Evolutionary conservation across 2,797 vertebrate genomes (phyloP).

Genomic region (Poecilia velifera): DNA sequence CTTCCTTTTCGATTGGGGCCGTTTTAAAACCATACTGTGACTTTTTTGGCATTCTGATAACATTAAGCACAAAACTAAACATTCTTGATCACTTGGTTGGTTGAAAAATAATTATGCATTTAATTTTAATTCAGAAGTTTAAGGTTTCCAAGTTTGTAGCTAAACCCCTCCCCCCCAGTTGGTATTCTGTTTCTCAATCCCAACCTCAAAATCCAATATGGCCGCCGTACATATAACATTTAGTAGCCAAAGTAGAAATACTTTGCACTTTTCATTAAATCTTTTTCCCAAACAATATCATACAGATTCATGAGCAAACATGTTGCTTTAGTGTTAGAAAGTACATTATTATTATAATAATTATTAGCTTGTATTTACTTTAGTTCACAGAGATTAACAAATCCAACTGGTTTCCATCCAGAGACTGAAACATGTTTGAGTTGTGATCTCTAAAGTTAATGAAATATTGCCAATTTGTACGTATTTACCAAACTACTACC

Average conservation of each 20-base stretch:
- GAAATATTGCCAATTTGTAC: background rate
- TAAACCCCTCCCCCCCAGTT: background rate
- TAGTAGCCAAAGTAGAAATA: background rate
- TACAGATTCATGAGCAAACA: background rate
- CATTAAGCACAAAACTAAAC: background rate
- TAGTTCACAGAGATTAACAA: background rate
- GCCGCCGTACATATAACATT: background rate
- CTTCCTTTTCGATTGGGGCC: background rate
- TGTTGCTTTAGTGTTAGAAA: background rate
- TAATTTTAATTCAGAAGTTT: background rate
- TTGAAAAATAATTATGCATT: background rate
- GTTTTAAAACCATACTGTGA: background rate
- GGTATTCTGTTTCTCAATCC: background rate
- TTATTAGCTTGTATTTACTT: too few relatives aligned
- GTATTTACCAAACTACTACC: background rate
- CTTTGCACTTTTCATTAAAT: background rate
- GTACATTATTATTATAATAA: too few relatives aligned
- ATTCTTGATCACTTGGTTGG: background rate
- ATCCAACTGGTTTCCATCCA: background rate
- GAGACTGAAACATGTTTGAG: background rate
- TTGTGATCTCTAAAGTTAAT: background rate
- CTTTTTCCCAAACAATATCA: background rate
- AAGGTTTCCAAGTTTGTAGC: background rate
- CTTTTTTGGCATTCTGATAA: background rate
- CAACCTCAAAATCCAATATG: background rate